Evolutionary conservation across 2,113 vertebrate genomes (phyloP).

Genomic region (Ammodytes dubius): DNA sequence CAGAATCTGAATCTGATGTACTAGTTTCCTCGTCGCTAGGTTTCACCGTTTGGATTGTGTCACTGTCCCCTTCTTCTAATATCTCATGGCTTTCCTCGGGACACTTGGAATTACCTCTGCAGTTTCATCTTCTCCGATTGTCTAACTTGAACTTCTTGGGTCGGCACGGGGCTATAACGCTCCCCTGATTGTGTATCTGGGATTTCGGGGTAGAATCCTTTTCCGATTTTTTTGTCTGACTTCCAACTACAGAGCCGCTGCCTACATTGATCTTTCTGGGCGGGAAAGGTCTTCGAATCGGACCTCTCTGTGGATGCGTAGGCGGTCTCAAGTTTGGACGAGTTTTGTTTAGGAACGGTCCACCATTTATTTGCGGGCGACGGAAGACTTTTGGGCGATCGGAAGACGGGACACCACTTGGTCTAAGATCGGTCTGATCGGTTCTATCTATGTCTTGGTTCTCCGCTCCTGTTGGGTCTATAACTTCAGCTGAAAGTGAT

Average conservation of each 20-base stretch:
- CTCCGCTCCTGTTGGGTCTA: background rate
- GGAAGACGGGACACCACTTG: background rate
- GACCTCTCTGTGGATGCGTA: constrained; percentile 39
- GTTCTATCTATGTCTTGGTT: background rate
- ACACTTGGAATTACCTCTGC: background rate
- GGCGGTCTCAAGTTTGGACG: constrained; percentile 26
- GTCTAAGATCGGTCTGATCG: constrained; percentile 26
- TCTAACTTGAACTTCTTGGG: background rate
- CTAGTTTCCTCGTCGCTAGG: background rate
- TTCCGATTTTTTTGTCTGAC: constrained; percentile 26
- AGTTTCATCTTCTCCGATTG: background rate
- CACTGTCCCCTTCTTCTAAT: background rate
- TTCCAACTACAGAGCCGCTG: background rate
- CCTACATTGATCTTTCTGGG: constrained; percentile 31
- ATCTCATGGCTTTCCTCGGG: background rate
- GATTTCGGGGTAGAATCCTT: constrained; percentile 1
- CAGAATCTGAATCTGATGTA: background rate
- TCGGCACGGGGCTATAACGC: background rate
- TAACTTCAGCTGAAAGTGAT: background rate
- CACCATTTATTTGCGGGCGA: background rate
- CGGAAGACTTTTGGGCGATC: constrained; percentile 18
- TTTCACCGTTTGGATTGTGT: background rate
- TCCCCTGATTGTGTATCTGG: background rate
- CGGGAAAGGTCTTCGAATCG: constrained; percentile 18
- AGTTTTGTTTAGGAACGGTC: constrained; percentile 59